phyloP scores from a whole-genome alignment of 2,113 vertebrate genomes.

The Archocentrus centrarchus region DNA sequence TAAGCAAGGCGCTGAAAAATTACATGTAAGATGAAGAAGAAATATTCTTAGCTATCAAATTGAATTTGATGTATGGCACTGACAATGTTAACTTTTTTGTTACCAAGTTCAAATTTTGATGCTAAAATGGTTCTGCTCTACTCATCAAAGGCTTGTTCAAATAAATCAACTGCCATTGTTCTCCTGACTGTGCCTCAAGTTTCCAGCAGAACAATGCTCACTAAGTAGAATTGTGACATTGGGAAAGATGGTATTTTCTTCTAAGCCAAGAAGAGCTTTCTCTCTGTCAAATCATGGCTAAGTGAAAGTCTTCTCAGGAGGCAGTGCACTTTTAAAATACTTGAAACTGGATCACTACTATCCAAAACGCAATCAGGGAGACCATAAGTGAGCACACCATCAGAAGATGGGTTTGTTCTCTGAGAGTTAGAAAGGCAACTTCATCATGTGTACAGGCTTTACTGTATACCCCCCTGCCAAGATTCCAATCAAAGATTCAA shows the following conservation, averaged over 20 bases:
- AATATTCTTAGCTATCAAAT: neutral
- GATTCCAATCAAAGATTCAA: neutral
- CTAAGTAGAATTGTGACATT: conserved; percentile 1
- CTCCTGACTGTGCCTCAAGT: neutral
- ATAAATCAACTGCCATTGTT: neutral
- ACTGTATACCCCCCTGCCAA: neutral
- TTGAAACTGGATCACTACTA: neutral
- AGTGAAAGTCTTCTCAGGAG: neutral
- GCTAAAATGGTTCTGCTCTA: neutral
- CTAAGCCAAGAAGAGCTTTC: neutral
- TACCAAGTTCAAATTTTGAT: neutral
- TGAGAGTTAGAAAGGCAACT: neutral
- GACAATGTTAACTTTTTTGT: neutral
- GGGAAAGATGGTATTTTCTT: neutral
- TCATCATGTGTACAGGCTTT: neutral
- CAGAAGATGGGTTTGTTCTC: neutral
- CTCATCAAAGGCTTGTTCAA: neutral
- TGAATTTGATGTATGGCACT: neutral
- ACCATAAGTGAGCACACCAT: neutral
- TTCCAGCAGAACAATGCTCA: conserved; percentile 15
- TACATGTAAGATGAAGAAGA: neutral
- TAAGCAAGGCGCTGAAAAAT: neutral
- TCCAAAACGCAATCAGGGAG: neutral
- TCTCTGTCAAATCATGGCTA: neutral
- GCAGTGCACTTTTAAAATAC: neutral